Conservation (phyloP, 2,113 vertebrate species). For the Himantopus leucocephalus region DNA sequence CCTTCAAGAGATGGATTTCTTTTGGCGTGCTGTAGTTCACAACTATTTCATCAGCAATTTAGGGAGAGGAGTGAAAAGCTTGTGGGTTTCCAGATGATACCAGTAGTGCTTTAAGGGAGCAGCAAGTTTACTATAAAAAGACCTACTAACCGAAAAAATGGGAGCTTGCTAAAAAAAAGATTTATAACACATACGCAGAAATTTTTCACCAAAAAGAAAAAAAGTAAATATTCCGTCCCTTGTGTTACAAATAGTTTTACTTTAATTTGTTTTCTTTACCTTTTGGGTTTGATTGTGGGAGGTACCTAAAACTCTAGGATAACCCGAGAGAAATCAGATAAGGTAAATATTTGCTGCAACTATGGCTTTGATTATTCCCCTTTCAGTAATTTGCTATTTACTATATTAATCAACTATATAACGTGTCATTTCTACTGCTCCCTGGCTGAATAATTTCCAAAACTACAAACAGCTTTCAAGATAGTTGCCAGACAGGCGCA, state of each 20-base stretch:
- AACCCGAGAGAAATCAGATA: constrained; percentile 42
- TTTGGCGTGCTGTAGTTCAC: background rate
- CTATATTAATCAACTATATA: constrained; percentile 54
- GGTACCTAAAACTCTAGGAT: constrained; percentile 13
- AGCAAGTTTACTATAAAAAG: background rate
- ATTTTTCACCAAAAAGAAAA: background rate
- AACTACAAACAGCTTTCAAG: constrained; percentile 58
- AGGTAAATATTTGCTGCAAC: constrained; percentile 55
- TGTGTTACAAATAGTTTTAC: background rate
- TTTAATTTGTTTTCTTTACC: background rate
- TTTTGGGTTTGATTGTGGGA: constrained; percentile 22
- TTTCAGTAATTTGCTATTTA: constrained; percentile 53
- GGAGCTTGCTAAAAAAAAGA: background rate
- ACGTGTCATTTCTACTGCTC: constrained; percentile 51
- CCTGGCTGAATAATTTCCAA: constrained; percentile 58
- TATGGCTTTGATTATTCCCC: constrained; percentile 56
- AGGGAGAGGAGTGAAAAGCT: background rate
- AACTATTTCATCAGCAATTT: background rate
- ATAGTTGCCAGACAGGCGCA: constrained; percentile 48
- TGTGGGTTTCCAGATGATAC: background rate
- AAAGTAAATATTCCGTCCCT: background rate
- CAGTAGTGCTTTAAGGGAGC: background rate
- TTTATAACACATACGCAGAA: background rate
- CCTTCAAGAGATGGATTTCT: background rate
- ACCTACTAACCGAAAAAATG: background rate